Evolutionary conservation across 53 echinoderm and acorn worm genomes (phyloP).

Genomic region (Luidia sarsii): DNA sequence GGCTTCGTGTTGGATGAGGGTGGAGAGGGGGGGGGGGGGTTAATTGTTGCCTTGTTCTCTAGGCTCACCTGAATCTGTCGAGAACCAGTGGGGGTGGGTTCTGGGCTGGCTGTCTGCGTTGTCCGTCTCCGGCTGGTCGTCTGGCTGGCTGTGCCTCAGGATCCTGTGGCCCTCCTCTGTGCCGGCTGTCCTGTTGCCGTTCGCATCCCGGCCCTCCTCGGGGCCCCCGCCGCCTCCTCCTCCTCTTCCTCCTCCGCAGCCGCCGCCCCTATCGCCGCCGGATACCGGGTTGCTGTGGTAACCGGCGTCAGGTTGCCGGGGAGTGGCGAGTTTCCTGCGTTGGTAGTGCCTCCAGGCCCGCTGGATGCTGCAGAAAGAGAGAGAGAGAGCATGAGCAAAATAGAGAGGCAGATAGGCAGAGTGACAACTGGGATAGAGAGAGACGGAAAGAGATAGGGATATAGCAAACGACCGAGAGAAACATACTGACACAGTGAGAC

Average conservation of each 20-base stretch:
- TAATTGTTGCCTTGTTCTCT: no score
- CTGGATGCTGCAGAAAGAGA: conserved; percentile 71
- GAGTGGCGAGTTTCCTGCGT: conserved; percentile 19
- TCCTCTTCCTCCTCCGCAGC: not conserved
- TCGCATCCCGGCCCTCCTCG: conserved; percentile 51
- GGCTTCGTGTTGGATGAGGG: no score
- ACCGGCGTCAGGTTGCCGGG: conserved; percentile 32
- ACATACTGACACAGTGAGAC: no score
- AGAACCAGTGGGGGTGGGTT: not conserved
- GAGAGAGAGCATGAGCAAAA: not conserved
- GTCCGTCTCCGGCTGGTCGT: not conserved
- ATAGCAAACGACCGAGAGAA: no score
- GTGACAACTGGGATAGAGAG: no score
- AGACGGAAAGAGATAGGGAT: no score
- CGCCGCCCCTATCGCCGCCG: conserved; percentile 31
- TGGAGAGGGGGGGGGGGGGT: no score
- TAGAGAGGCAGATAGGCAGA: no score
- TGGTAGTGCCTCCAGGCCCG: conserved; percentile 85
- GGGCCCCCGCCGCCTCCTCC: not conserved
- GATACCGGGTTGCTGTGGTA: conserved; percentile 59
- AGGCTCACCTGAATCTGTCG: conserved; percentile 19
- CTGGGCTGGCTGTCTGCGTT: not conserved
- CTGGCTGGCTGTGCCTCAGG: conserved; percentile 1
- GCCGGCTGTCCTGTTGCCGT: conserved; percentile 26
- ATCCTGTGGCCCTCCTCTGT: conserved; percentile 11